A percentile compares a stretch with the other conserved stretches of the same genome.
These are phyloP conservation scores for Vandiemenella viatica DNA, from an alignment of 2,888 invertebrate genomes.

Conservation along the genomic window DNA sequence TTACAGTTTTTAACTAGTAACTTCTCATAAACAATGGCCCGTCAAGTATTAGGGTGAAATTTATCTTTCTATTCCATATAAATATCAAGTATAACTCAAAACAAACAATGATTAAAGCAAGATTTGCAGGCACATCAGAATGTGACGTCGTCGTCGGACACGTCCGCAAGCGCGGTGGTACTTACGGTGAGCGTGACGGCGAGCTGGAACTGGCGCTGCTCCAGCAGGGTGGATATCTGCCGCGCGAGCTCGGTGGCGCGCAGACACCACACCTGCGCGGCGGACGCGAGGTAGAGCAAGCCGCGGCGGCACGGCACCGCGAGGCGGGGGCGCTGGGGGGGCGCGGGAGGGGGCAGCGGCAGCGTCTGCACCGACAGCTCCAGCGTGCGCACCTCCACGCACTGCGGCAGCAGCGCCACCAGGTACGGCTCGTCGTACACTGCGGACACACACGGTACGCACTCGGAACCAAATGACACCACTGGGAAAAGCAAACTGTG, in stretches of 20 bases:
- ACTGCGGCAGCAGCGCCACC: conserved; percentile 67
- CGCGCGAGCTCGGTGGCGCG: conserved; percentile 62
- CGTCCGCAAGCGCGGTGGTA: too few relatives aligned
- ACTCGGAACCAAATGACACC: too few relatives aligned
- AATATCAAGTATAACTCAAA: too few relatives aligned
- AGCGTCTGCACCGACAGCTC: conserved; percentile 76
- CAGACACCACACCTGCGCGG: conserved; percentile 79
- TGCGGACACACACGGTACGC: conserved; percentile 24
- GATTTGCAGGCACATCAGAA: too few relatives aligned
- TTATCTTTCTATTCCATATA: too few relatives aligned
- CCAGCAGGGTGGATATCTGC: conserved; percentile 70
- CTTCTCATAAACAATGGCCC: too few relatives aligned
- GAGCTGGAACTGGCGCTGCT: conserved; percentile 84
- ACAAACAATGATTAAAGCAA: too few relatives aligned
- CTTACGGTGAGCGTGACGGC: conserved; percentile 63
- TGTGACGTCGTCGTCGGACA: too few relatives aligned
- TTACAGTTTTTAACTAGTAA: too few relatives aligned
- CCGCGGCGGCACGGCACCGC: conserved; percentile 62
- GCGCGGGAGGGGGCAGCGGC: conserved; percentile 8
- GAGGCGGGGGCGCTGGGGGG: conserved; percentile 52
- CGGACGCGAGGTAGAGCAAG: conserved; percentile 71
- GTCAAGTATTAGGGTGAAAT: too few relatives aligned
- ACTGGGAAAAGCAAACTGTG: background rate
- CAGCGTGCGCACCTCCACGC: conserved; percentile 72
- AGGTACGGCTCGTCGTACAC: conserved; percentile 91